Base-by-base conservation (phyloP, 1,140 invertebrate species). In the Diprion similis region DNA sequence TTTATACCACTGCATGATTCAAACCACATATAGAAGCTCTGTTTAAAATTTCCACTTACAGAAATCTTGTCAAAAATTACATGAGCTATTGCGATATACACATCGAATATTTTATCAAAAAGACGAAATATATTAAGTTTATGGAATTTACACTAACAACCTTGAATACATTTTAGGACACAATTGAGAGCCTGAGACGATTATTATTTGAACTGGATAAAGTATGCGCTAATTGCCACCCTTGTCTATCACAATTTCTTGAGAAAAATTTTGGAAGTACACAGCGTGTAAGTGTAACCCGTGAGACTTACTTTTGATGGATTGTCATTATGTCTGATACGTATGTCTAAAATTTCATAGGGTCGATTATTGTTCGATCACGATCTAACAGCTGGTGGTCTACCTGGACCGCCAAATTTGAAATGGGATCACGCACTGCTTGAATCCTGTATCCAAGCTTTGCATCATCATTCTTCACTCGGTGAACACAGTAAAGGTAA, bases 221-320 rank as follows among this genome's bases (percentile, higher is more conserved):
- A 8, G 73, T 81, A 13, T 86, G 84, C 74, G 81, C 87, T 48
- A 89, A 89, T 66, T 85, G 87, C 59, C 92, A 93, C 87, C 86
- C 87, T 45, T 94, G 92, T 85, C 89, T 94, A 69, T 83, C 89
- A 64, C 90, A 92, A 77, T 93, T 93, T 81, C 82, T 93, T 19
- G 89, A 87, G 0, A 92, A 91, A 84, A 90, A 90, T 72, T 93
- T 93, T 84, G 85, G 89, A 69, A 89, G 90, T 82, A 83, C 89
- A 24, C 76, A 81, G 74, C 77, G 81, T 66, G 87, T 87, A 78
- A 83, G 83, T 83, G 78, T 69, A 17, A 13, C 88, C 75, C 87
- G 87, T 81, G 80, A 85, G 13, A 83, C 85, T 76, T 84, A 70
- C 24, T 71, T 37, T 46, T 65, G 24, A 17, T 75, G 71, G 71